A percentile compares a stretch with the other conserved stretches of the same genome.
Evolutionary conservation across 2,888 invertebrate genomes (phyloP).

Genomic region (Timandra comae): DNA sequence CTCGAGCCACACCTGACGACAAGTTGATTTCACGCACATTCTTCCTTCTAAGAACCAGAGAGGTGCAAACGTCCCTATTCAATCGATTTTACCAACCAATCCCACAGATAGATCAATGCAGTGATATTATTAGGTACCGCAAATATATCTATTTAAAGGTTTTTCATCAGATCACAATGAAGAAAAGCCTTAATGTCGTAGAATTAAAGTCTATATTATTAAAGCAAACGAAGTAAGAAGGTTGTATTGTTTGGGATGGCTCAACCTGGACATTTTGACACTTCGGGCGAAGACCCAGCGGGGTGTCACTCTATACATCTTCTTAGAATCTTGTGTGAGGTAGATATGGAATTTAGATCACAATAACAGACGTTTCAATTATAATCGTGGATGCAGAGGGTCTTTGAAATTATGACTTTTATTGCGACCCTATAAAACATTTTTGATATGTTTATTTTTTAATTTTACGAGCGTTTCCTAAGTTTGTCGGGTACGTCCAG

Average conservation of each 20-base stretch:
- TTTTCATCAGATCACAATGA: background rate
- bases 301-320: slow-evolving; percentile 58
- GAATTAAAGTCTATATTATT: background rate
- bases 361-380: slow-evolving; percentile 56
- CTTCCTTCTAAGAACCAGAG: slow-evolving; percentile 51
- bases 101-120: slow-evolving; percentile 50
- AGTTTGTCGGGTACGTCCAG: too few species aligned
- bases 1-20: slow-evolving; percentile 55
- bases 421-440: background rate
- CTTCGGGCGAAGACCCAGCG: slow-evolving; percentile 69
- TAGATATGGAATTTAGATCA: slow-evolving; percentile 47
- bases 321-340: slow-evolving; percentile 67
- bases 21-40: slow-evolving; percentile 45
- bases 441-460: too few species aligned
- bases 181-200: background rate
- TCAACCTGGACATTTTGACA: slow-evolving; percentile 69
- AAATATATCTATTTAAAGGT: slow-evolving; percentile 28
- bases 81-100: slow-evolving; percentile 43
- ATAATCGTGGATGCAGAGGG: slow-evolving; percentile 22
- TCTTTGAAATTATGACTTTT: background rate
- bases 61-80: slow-evolving; percentile 58
- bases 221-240: slow-evolving; percentile 1
- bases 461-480: too few species aligned
- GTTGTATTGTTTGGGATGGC: slow-evolving; percentile 39
- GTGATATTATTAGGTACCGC: slow-evolving; percentile 49